These are phyloP conservation scores for Paedocypris micromegethes DNA, from an alignment of 2,797 vertebrate genomes.

Conservation along the genomic window DNA sequence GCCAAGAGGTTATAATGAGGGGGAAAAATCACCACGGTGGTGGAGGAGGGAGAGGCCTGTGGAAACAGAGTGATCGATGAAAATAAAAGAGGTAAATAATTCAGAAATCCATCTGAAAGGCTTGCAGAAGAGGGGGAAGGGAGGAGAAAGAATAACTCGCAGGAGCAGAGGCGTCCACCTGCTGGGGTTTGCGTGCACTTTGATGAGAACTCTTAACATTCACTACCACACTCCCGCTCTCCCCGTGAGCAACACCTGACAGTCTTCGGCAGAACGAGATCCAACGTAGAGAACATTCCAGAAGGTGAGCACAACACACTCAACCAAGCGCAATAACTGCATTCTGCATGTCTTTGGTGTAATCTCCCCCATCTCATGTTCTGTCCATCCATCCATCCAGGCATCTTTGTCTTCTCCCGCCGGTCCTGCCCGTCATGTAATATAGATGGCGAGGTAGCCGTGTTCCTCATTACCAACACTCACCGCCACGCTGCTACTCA, in stretches of 20 bases:
- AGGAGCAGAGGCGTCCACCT: slow-evolving; percentile 62
- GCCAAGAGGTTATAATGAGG: slow-evolving; percentile 45
- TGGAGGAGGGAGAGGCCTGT: slow-evolving; percentile 41
- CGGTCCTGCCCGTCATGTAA: slow-evolving; percentile 60
- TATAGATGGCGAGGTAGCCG: slow-evolving; percentile 71
- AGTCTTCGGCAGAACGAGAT: slow-evolving; percentile 16
- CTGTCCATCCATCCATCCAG: neutral
- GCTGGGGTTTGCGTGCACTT: slow-evolving; percentile 50
- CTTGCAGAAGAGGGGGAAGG: slow-evolving; percentile 33
- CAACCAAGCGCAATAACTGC: neutral
- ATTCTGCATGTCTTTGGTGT: neutral
- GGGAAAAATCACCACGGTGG: slow-evolving; percentile 4
- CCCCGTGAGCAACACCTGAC: slow-evolving; percentile 22
- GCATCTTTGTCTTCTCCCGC: slow-evolving; percentile 27
- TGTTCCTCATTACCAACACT: slow-evolving; percentile 71
- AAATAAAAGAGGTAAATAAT: slow-evolving; percentile 72
- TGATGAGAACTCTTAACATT: slow-evolving; percentile 74
- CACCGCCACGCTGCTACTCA: slow-evolving; percentile 63
- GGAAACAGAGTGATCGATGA: slow-evolving; percentile 65
- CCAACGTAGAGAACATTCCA: neutral
- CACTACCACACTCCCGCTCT: slow-evolving; percentile 50
- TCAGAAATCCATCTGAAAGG: slow-evolving; percentile 54
- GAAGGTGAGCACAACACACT: neutral
- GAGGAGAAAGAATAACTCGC: slow-evolving; percentile 50
- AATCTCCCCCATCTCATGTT: neutral